phyloP scores from a whole-genome alignment of 2,797 vertebrate genomes.

The Onychomys leucogaster region DNA sequence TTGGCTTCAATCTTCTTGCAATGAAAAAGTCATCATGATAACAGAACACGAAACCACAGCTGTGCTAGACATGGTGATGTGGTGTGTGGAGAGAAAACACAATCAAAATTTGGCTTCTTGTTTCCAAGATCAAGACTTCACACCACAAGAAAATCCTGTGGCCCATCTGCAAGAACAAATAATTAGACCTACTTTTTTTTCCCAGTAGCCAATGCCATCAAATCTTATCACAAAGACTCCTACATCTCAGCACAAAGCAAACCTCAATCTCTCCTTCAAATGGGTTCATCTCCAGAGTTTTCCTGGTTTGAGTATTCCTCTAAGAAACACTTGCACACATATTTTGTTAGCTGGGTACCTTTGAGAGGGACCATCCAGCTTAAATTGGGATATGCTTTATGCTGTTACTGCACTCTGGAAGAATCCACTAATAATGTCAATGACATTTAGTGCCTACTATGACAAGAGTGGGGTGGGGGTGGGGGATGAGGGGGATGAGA shows the following conservation, averaged over 20 bases:
- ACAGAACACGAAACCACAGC: neutral
- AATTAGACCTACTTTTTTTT: neutral
- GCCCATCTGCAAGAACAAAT: neutral
- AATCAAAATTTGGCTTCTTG: neutral
- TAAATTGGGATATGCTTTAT: neutral
- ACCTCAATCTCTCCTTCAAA: neutral
- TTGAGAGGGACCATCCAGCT: neutral
- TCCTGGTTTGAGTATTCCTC: neutral
- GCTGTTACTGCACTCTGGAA: neutral
- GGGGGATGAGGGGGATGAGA: neutral
- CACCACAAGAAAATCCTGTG: neutral
- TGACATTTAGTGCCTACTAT: neutral
- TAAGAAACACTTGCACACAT: neutral
- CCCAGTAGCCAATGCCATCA: neutral
- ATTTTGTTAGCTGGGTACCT: neutral
- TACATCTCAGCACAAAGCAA: neutral
- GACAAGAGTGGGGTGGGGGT: neutral
- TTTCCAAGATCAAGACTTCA: neutral
- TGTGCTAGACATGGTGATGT: neutral
- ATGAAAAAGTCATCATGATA: neutral
- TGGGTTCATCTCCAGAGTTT: neutral
- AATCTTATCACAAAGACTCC: neutral
- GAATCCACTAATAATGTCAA: neutral
- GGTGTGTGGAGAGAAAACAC: neutral
- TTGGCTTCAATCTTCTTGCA: neutral